Base-by-base conservation (phyloP, 2,888 invertebrate genomes). In the Junonia oenone region DNA sequence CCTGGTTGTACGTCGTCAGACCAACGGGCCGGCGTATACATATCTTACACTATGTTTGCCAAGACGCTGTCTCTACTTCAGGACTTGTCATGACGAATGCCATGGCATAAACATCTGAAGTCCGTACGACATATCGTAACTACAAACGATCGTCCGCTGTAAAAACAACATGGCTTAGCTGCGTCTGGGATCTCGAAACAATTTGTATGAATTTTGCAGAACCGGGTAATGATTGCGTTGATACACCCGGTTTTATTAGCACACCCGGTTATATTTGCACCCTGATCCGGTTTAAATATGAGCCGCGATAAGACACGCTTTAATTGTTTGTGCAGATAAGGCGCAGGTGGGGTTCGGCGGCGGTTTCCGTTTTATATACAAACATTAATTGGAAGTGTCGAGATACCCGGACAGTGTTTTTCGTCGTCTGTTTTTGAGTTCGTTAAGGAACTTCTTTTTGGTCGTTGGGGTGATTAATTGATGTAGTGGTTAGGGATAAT, bases 121-220 rank as follows among this genome's bases (percentile, higher is more conserved):
- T n/a, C n/a, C n/a, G n/a, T n/a, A n/a, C n/a, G n/a, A n/a, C n/a
- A n/a, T n/a, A n/a, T n/a, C n/a, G n/a, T n/a, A n/a, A n/a, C n/a
- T 0, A n/a, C n/a, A n/a, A n/a, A n/a, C n/a, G n/a, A n/a, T n/a
- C n/a, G n/a, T n/a, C n/a, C n/a, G n/a, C n/a, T n/a, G n/a, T n/a
- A n/a, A n/a, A n/a, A n/a, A n/a, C n/a, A n/a, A n/a, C n/a, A n/a
- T n/a, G n/a, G n/a, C n/a, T 43, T 55, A 68, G 76, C 78, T 72
- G 71, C 72, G 78, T 76, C 64, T 68, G 76, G 76, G 77, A 75
- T 78, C 69, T 68, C 68, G 61, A 61, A 67, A 67, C 76, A 78
- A 78, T 80, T 78, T 75, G 73, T 75, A 73, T 77, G 74, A 78
- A 78, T 76, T 76, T 75, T 73, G 67, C 66, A 63, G 63, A 55